A percentile compares a stretch with the other conserved stretches of the same genome.
phyloP scores from a whole-genome alignment of 2,797 vertebrate genomes.

The Dipus sagitta region DNA sequence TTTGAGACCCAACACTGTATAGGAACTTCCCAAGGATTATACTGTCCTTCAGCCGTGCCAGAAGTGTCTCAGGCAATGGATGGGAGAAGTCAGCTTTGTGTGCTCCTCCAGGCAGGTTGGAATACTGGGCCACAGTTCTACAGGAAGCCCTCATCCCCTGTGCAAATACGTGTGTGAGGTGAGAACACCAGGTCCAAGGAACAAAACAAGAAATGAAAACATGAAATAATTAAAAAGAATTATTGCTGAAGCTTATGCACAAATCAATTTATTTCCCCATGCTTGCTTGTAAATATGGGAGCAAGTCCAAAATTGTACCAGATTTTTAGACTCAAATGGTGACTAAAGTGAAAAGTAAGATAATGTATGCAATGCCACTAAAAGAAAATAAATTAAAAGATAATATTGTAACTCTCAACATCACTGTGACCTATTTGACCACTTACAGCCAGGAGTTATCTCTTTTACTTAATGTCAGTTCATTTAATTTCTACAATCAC shows the following conservation, averaged over 20 bases:
- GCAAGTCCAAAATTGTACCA: neutral
- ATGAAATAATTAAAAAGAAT: constrained; percentile 64
- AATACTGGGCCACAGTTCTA: neutral
- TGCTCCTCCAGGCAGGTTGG: neutral
- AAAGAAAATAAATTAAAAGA: neutral
- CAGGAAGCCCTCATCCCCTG: neutral
- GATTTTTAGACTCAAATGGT: neutral
- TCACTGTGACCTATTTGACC: neutral
- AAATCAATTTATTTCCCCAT: neutral
- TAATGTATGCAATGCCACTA: neutral
- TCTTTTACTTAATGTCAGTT: neutral
- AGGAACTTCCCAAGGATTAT: neutral
- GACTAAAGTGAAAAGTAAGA: neutral
- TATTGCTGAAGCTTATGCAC: neutral
- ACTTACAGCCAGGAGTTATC: neutral
- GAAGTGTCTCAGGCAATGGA: neutral
- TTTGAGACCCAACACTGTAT: neutral
- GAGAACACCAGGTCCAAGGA: constrained; percentile 68
- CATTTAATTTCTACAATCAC: neutral
- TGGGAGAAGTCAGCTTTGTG: neutral
- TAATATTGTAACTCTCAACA: neutral
- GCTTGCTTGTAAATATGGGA: neutral
- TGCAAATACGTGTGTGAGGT: neutral
- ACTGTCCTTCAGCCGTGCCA: neutral
- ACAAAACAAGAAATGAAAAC: constrained; percentile 85